These are phyloP conservation scores for Aldabrachelys gigantea DNA, from an alignment of 2,113 vertebrate species.

Conservation along the genomic window DNA sequence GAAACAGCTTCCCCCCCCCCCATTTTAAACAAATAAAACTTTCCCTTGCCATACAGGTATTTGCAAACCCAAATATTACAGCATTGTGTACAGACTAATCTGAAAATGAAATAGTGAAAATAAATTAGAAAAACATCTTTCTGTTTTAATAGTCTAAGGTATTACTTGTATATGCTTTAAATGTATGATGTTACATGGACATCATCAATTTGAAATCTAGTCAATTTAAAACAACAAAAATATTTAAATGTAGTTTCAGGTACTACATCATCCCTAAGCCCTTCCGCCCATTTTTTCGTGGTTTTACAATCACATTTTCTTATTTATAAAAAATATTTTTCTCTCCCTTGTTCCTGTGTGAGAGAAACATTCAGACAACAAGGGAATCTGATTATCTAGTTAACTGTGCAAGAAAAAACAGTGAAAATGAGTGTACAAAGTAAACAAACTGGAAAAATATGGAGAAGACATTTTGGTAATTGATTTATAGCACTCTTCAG, in stretches of 20 bases:
- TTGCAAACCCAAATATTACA: neutral
- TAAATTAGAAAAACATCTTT: neutral
- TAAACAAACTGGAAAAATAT: neutral
- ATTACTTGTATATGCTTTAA: neutral
- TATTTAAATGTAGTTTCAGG: neutral
- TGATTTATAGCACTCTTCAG: neutral
- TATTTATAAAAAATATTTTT: neutral
- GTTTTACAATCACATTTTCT: neutral
- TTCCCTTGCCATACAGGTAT: neutral
- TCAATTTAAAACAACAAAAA: neutral
- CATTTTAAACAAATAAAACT: neutral
- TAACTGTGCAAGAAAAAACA: neutral
- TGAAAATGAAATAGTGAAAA: neutral
- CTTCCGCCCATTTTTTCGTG: neutral
- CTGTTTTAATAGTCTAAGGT: neutral
- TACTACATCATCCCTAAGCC: neutral
- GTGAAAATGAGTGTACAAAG: neutral
- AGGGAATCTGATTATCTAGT: neutral
- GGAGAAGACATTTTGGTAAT: neutral
- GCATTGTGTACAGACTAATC: accelerated
- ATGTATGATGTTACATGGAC: neutral
- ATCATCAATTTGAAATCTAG: neutral
- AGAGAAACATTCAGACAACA: accelerated
- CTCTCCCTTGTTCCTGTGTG: neutral
- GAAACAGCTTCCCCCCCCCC: neutral